These are phyloP conservation scores for Thunnus maccoyii DNA, from an alignment of 2,113 vertebrate genomes.

Conservation along the genomic window DNA sequence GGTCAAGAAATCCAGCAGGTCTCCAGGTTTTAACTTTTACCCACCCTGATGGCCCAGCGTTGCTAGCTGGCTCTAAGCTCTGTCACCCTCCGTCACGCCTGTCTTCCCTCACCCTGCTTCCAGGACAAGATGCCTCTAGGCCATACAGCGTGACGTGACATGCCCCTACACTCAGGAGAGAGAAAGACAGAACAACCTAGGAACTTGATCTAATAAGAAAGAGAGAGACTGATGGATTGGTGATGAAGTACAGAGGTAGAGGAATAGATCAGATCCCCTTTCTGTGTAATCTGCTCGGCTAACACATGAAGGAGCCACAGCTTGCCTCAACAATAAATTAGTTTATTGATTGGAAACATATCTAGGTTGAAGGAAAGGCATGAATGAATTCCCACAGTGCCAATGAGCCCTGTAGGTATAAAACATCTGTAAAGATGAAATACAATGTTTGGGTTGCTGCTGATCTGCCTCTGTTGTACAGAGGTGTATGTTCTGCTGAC, in stretches of 20 bases:
- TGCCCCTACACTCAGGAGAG: slow-evolving; percentile 31
- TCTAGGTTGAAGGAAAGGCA: no score
- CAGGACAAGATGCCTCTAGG: slow-evolving; percentile 56
- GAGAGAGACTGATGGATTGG: background rate
- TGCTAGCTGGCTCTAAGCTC: slow-evolving; percentile 46
- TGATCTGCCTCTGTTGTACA: no score
- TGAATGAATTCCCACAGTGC: no score
- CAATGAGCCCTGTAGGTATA: background rate
- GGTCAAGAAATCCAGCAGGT: slow-evolving; percentile 21
- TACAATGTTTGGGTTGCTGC: no score
- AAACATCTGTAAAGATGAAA: no score
- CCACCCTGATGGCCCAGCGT: slow-evolving; percentile 29
- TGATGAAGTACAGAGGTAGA: background rate
- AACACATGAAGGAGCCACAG: background rate
- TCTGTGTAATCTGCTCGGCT: background rate
- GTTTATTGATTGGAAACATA: background rate
- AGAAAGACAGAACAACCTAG: background rate
- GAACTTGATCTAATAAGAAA: slow-evolving; percentile 4
- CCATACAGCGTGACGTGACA: slow-evolving; percentile 70
- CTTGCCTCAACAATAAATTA: background rate
- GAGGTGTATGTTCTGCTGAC: no score
- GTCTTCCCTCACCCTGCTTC: slow-evolving; percentile 66
- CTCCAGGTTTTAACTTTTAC: slow-evolving; percentile 17
- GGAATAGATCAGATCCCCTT: background rate
- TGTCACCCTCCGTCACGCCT: slow-evolving; percentile 78